Conservation (phyloP, 1,140 invertebrate genomes). For the Triops longicaudatus region DNA sequence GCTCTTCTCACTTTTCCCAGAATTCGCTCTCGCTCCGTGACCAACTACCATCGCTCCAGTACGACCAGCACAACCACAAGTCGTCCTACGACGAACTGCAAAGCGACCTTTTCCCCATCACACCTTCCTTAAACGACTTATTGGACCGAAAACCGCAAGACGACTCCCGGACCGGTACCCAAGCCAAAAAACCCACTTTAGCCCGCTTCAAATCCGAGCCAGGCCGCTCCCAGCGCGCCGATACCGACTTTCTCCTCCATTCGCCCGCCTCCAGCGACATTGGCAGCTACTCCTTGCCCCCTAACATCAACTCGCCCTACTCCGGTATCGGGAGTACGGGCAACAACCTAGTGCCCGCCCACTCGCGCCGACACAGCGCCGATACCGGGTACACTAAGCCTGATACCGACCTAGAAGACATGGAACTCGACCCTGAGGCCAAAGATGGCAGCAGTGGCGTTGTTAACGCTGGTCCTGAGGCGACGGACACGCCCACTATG, state of each 20-base stretch:
- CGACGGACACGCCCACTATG: not conserved
- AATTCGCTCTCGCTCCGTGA: not conserved
- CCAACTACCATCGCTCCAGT: not conserved
- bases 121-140: not conserved
- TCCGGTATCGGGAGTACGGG: not conserved
- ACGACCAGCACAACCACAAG: not conserved
- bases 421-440: not conserved
- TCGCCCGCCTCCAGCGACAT: not conserved
- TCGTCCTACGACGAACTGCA: not conserved
- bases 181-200: not conserved
- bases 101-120: not conserved
- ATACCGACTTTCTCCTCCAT: not conserved
- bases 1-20: not conserved
- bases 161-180: not conserved
- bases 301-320: not conserved
- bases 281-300: not conserved
- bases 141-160: not conserved
- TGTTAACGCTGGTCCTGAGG: not conserved
- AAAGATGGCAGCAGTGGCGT: not conserved
- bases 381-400: not conserved
- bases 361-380: not conserved
- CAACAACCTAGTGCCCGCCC: not conserved
- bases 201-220: not conserved
- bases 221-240: not conserved
- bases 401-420: not conserved